phyloP scores from a whole-genome alignment of 1,140 invertebrate genomes.

The Diploscapter pachys region DNA sequence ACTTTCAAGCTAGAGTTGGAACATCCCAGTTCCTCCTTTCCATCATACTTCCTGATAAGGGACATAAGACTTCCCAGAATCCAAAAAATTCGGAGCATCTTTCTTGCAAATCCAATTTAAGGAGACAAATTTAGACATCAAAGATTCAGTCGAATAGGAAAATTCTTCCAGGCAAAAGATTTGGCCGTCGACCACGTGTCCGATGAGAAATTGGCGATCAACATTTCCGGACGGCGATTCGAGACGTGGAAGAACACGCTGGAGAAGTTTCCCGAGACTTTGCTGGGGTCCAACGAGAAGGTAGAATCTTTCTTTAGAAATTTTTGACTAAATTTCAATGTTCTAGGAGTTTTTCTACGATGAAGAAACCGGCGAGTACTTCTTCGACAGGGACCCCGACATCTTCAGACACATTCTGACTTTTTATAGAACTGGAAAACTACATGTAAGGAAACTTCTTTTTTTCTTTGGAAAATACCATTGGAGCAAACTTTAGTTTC shows the following conservation, averaged over 20 bases:
- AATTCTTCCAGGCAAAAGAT: slow-evolving; percentile 49
- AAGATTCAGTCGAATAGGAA: not conserved
- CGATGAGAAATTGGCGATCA: slow-evolving; percentile 62
- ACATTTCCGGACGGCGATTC: slow-evolving; percentile 76
- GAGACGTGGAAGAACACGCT: slow-evolving; percentile 98
- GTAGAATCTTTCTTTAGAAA: not conserved
- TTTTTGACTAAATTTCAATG: too few relatives aligned
- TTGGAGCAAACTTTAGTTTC: slow-evolving; percentile 75
- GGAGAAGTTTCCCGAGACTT: slow-evolving; percentile 97
- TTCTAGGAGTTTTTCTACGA: slow-evolving; percentile 96
- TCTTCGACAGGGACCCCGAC: slow-evolving; percentile 98
- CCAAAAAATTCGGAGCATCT: too few relatives aligned
- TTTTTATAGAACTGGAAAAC: slow-evolving; percentile 94
- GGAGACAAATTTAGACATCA: not conserved
- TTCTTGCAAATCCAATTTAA: not conserved
- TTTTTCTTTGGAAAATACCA: slow-evolving; percentile 1
- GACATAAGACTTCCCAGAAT: too few relatives aligned
- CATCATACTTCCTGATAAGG: not conserved
- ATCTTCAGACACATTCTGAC: slow-evolving; percentile 98
- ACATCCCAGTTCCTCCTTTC: not conserved
- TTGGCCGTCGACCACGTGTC: slow-evolving; percentile 57
- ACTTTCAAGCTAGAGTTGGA: not conserved
- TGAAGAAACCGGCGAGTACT: slow-evolving; percentile 94
- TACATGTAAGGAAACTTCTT: slow-evolving; percentile 47
- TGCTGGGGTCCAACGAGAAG: slow-evolving; percentile 88